Evolutionary conservation across 2,113 vertebrate species (phyloP).

Genomic region (Platysternon megacephalum): DNA sequence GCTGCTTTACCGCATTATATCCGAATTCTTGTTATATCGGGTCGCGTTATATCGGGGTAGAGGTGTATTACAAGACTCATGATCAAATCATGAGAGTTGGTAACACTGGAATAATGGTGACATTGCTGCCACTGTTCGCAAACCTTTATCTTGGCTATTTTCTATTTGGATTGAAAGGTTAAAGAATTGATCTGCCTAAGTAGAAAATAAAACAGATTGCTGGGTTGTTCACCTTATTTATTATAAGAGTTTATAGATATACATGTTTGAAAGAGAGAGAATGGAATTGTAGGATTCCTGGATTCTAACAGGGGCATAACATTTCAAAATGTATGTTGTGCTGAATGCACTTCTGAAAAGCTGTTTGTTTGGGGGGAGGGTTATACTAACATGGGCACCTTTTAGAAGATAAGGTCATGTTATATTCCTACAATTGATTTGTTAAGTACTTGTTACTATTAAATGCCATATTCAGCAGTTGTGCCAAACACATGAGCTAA

Average conservation of each 20-base stretch:
- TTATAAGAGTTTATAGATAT: neutral
- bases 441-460: neutral
- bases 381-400: neutral
- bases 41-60: too few species aligned
- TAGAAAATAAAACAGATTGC: slow-evolving; percentile 12
- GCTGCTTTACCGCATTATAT: too few species aligned
- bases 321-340: neutral
- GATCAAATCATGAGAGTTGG: neutral
- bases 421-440: neutral
- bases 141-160: neutral
- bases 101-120: neutral
- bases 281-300: neutral
- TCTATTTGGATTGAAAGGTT: neutral
- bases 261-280: neutral
- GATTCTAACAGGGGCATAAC: neutral
- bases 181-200: neutral
- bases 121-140: neutral
- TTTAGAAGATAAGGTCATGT: neutral
- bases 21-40: too few species aligned
- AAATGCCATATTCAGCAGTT: neutral
- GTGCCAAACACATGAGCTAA: neutral
- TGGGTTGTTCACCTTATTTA: neutral
- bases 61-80: neutral
- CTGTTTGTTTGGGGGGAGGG: neutral
- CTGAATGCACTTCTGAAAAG: neutral